phyloP scores from a whole-genome alignment of 2,797 vertebrate species.

The Ceryle rudis region DNA sequence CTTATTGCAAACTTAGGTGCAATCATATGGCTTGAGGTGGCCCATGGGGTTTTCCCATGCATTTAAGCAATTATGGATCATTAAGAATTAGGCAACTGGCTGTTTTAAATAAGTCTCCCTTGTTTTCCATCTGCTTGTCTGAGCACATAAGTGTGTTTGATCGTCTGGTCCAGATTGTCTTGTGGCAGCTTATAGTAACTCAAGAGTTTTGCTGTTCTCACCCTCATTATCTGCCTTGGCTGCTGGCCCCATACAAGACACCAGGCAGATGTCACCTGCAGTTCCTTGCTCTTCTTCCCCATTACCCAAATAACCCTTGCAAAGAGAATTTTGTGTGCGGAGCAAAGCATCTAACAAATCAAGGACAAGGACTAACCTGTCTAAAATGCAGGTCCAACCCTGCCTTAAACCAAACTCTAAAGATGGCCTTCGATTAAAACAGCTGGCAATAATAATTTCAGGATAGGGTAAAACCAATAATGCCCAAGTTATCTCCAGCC shows the following conservation, averaged over 20 bases:
- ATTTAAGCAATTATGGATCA: not conserved
- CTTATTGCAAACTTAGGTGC: not conserved
- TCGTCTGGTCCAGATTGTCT: not conserved
- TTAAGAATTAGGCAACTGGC: not conserved
- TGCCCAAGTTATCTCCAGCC: not conserved
- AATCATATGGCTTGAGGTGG: not conserved
- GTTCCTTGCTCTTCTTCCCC: not conserved
- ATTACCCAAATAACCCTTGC: not conserved
- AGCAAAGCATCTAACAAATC: not conserved
- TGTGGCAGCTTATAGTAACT: not conserved
- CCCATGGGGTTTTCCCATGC: not conserved
- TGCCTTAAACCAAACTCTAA: not conserved
- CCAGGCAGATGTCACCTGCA: not conserved
- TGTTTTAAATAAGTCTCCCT: not conserved
- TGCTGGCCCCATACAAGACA: not conserved
- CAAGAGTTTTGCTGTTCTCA: not conserved
- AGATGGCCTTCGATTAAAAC: not conserved
- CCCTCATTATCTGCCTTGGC: not conserved
- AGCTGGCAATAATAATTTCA: not conserved
- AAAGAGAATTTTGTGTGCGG: not conserved
- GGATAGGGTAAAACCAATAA: not conserved
- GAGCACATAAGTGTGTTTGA: not conserved
- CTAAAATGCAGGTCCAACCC: not conserved
- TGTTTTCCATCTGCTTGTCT: not conserved
- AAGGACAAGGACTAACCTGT: not conserved